phyloP scores from a whole-genome alignment of 2,113 vertebrate genomes.

The Australoheros scitulus region DNA sequence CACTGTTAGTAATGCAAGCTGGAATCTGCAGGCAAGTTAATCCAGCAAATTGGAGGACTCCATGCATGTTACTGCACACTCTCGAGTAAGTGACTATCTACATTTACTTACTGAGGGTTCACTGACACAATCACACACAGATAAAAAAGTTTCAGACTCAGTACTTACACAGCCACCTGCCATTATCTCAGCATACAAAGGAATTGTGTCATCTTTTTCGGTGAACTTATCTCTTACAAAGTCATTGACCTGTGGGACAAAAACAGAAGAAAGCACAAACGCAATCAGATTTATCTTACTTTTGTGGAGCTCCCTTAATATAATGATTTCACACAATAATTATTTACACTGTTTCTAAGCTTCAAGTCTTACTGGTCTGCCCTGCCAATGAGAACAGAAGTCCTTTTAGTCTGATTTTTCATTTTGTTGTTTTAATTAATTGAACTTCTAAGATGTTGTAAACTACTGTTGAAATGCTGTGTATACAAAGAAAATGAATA shows the following conservation, averaged over 20 bases:
- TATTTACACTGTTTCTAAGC: not conserved
- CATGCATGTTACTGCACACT: conserved; percentile 1
- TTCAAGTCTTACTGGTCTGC: not conserved
- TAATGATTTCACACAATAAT: not conserved
- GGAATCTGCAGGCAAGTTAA: conserved; percentile 2
- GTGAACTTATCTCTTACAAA: conserved; percentile 97
- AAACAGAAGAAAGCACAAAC: not conserved
- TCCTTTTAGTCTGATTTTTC: no score
- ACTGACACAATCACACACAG: not conserved
- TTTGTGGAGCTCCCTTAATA: not conserved
- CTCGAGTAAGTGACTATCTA: not conserved
- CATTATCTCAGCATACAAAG: conserved; percentile 87
- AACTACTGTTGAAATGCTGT: no score
- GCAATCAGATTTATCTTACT: not conserved
- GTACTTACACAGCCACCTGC: conserved; percentile 96
- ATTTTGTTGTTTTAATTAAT: not conserved
- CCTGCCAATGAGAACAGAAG: no score
- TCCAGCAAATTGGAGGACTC: not conserved
- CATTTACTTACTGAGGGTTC: not conserved
- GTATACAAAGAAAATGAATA: not conserved
- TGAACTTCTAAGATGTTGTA: not conserved
- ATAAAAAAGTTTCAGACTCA: not conserved
- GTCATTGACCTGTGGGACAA: conserved; percentile 89
- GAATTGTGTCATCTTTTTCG: conserved; percentile 86
- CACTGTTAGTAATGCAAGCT: not conserved